These are phyloP conservation scores for Zeuzera pyrina DNA, from an alignment of 2,888 invertebrate species.

Conservation along the genomic window DNA sequence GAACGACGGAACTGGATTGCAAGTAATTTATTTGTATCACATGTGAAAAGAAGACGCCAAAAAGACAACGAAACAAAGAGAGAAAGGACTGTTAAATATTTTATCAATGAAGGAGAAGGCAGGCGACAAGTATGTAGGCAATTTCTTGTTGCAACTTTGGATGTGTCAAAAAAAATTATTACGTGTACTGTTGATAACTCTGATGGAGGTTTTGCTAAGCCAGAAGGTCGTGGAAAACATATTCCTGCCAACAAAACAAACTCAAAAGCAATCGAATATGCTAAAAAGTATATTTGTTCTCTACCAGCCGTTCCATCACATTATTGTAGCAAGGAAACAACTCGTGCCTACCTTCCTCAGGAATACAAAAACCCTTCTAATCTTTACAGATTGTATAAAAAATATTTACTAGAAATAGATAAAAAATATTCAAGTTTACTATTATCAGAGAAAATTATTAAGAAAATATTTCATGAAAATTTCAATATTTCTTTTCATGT, in stretches of 20 bases:
- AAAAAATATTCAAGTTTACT: constrained; percentile 8
- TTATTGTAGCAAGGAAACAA: constrained; percentile 16
- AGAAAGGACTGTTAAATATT: too few relatives aligned
- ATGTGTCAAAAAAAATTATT: constrained; percentile 4
- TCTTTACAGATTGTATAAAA: constrained; percentile 15
- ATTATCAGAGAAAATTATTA: constrained; percentile 16
- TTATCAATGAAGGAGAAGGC: constrained; percentile 3
- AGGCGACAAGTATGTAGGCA: constrained; percentile 1
- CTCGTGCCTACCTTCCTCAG: constrained; percentile 7
- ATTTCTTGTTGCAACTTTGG: constrained; percentile 1
- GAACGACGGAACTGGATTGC: too few relatives aligned
- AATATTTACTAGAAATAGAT: background rate
- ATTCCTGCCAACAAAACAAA: constrained; percentile 4
- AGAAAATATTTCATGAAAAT: constrained; percentile 14
- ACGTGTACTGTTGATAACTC: constrained; percentile 3
- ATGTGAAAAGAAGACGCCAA: too few relatives aligned
- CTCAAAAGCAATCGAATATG: background rate
- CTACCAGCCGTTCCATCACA: constrained; percentile 18
- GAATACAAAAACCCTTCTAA: constrained; percentile 12
- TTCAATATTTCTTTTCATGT: constrained; percentile 19
- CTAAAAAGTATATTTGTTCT: constrained; percentile 13
- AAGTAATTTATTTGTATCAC: too few relatives aligned
- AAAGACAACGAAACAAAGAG: too few relatives aligned
- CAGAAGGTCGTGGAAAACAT: constrained; percentile 2
- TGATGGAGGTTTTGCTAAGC: background rate